A percentile compares a stretch with the other conserved stretches of the same genome.
Conservation (phyloP, 2,113 vertebrate genomes). For the Sporophila hypoxantha region DNA sequence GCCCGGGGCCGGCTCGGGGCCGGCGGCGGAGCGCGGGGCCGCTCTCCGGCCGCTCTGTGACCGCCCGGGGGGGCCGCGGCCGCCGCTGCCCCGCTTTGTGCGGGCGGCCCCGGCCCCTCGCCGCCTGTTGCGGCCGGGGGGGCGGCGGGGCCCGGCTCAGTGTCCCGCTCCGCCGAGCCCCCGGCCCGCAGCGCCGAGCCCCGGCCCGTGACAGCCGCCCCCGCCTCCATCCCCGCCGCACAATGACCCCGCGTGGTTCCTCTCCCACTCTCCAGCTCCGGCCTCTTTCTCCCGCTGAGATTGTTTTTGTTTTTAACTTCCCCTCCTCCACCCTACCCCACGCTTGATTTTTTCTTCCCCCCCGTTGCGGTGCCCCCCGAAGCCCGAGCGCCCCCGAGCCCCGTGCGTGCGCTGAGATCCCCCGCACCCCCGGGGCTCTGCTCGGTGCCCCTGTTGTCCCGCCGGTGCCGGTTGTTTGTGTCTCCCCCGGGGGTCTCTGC, state of each 20-base stretch:
- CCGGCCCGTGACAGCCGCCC: background rate
- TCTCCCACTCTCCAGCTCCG: background rate
- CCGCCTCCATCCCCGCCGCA: background rate
- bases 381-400: background rate
- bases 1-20: too few relatives aligned
- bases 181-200: background rate
- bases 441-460: background rate
- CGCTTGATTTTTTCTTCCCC: too few relatives aligned
- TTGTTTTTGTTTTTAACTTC: background rate
- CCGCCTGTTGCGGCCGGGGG: too few relatives aligned
- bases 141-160: too few relatives aligned
- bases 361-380: background rate
- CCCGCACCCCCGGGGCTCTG: background rate
- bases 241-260: slow-evolving; percentile 25
- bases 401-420: background rate
- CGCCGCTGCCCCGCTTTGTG: too few relatives aligned
- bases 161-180: background rate
- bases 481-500: background rate
- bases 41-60: too few relatives aligned
- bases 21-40: too few relatives aligned
- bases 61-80: too few relatives aligned
- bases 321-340: background rate
- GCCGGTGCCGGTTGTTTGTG: background rate
- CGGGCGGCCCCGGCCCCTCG: too few relatives aligned
- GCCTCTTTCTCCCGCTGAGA: background rate